phyloP scores from a whole-genome alignment of 2,888 invertebrate genomes.

The Blera fallax region DNA sequence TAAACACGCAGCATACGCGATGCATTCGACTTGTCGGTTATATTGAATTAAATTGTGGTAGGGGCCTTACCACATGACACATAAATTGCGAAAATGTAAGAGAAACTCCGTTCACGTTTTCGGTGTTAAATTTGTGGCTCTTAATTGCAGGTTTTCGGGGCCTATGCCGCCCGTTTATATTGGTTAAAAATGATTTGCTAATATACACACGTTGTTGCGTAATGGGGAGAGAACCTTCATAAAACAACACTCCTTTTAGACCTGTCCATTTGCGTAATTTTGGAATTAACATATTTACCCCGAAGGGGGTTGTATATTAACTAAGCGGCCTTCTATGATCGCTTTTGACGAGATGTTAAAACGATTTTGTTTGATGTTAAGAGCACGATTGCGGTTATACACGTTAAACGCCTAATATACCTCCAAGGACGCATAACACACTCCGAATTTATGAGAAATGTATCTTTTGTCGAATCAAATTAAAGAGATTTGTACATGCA shows the following conservation, averaged over 20 bases:
- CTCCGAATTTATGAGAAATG: background rate
- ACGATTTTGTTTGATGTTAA: background rate
- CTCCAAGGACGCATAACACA: background rate
- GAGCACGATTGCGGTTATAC: background rate
- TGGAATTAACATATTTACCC: slow-evolving; percentile 16
- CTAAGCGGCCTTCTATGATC: slow-evolving; percentile 17
- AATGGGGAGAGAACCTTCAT: slow-evolving; percentile 12
- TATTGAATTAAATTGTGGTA: slow-evolving; percentile 61
- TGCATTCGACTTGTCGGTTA: slow-evolving; percentile 9
- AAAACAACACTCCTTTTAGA: slow-evolving; percentile 4
- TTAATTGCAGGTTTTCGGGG: slow-evolving; percentile 47
- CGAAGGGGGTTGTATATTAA: background rate
- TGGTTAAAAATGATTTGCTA: slow-evolving; percentile 41
- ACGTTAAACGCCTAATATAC: background rate
- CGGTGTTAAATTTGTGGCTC: slow-evolving; percentile 64
- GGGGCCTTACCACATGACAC: slow-evolving; percentile 61
- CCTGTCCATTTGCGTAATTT: slow-evolving; percentile 16
- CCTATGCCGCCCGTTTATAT: slow-evolving; percentile 17
- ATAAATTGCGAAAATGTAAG: slow-evolving; percentile 53
- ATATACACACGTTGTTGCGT: slow-evolving; percentile 45
- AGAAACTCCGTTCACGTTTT: slow-evolving; percentile 53
- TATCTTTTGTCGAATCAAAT: background rate
- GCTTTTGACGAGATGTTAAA: background rate
- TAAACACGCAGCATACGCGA: background rate
- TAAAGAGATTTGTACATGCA: too few species aligned